Conservation (phyloP, 2,888 invertebrate genomes). For the Pyralis farinalis region DNA sequence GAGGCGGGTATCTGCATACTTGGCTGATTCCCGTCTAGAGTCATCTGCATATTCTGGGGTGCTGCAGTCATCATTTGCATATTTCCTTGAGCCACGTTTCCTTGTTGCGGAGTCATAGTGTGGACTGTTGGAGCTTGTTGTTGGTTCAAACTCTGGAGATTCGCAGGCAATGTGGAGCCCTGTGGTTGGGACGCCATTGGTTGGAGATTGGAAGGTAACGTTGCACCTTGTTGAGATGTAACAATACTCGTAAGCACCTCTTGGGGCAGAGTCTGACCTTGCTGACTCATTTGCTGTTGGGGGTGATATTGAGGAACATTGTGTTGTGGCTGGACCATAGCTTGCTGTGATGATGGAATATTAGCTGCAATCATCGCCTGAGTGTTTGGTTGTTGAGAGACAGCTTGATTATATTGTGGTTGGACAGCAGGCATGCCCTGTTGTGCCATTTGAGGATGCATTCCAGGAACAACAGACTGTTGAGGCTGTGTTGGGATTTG, state of each 20-base stretch:
- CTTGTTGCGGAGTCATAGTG: constrained; percentile 72
- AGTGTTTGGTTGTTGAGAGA: constrained; percentile 66
- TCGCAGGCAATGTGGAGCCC: constrained; percentile 82
- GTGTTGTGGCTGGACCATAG: constrained; percentile 74
- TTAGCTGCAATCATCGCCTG: constrained; percentile 69
- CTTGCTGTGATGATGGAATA: constrained; percentile 70
- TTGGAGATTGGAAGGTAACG: constrained; percentile 67
- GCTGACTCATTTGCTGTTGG: constrained; percentile 73
- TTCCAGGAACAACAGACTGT: constrained; percentile 71
- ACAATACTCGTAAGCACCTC: constrained; percentile 75
- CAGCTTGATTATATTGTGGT: constrained; percentile 76
- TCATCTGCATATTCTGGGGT: constrained; percentile 78
- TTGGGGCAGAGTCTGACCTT: constrained; percentile 72
- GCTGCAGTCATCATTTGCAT: constrained; percentile 80
- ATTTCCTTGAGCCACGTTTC: constrained; percentile 80
- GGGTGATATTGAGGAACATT: constrained; percentile 74
- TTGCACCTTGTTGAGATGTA: constrained; percentile 73
- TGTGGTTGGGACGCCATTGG: constrained; percentile 73
- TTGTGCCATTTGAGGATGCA: constrained; percentile 76
- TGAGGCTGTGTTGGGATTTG: constrained; percentile 74
- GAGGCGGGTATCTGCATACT: constrained; percentile 79
- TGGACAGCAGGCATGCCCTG: constrained; percentile 72
- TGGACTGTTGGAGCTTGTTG: constrained; percentile 70
- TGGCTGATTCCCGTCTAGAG: constrained; percentile 77
- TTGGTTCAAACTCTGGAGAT: constrained; percentile 76